Percentiles rank a stretch among this genome's conserved stretches.
Evolutionary conservation across 2,888 invertebrate species (phyloP).

Genomic region (Oscheius onirici): DNA sequence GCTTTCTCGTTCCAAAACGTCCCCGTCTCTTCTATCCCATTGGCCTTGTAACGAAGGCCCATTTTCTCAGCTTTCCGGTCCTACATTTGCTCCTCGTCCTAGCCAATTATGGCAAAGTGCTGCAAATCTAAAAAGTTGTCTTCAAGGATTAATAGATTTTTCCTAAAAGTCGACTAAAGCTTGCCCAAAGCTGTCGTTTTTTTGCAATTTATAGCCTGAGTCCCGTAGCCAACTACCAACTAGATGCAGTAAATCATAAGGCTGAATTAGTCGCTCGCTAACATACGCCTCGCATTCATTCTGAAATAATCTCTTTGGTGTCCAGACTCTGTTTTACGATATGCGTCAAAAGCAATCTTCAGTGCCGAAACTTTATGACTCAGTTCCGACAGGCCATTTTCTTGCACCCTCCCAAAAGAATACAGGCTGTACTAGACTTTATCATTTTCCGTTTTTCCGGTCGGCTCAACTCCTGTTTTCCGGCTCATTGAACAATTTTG

Average conservation of each 20-base stretch:
- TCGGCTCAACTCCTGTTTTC: background rate
- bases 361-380: slow-evolving; percentile 24
- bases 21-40: slow-evolving; percentile 2
- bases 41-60: slow-evolving; percentile 7
- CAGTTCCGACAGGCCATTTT: slow-evolving; percentile 11
- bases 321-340: slow-evolving; percentile 19
- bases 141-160: background rate
- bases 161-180: background rate
- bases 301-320: background rate
- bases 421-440: background rate
- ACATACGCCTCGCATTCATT: no score
- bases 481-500: slow-evolving; percentile 2
- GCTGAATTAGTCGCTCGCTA: no score
- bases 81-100: slow-evolving; percentile 1
- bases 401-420: background rate
- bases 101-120: slow-evolving; percentile 21
- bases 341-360: slow-evolving; percentile 26
- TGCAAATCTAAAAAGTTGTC: background rate
- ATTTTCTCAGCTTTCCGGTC: slow-evolving; percentile 18
- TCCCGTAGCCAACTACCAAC: background rate
- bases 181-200: background rate
- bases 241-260: slow-evolving; percentile 14
- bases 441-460: background rate
- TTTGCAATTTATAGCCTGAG: background rate
- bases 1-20: background rate